Conservation (phyloP, 2,888 invertebrate genomes). For the Nomada flava region DNA sequence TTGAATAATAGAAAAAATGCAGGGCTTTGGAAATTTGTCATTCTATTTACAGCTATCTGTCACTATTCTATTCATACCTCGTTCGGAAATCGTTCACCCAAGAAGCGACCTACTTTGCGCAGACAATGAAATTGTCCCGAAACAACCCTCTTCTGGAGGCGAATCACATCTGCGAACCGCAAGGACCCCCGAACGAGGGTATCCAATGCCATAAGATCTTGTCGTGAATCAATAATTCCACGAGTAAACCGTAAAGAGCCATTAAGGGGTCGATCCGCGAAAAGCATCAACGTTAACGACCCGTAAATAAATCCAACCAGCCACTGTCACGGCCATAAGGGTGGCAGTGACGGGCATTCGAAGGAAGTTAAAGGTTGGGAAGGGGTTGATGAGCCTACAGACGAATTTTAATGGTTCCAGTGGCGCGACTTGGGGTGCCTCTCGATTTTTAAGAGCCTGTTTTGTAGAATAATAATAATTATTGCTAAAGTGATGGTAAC, state of each 20-base stretch:
- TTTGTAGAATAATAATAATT: not conserved
- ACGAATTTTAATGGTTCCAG: not conserved
- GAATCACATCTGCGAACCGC: conserved; percentile 11
- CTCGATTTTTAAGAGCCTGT: not conserved
- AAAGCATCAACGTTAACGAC: conserved; percentile 31
- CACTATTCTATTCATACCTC: not conserved
- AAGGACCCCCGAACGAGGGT: not conserved
- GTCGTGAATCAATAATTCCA: conserved; percentile 42
- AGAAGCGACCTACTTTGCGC: not conserved
- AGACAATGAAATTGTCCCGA: conserved; percentile 15
- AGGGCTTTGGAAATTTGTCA: too few species aligned
- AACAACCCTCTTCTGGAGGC: conserved; percentile 6
- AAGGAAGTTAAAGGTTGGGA: not conserved
- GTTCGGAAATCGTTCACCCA: not conserved
- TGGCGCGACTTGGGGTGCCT: not conserved
- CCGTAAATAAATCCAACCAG: conserved; percentile 29
- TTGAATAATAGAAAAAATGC: too few species aligned
- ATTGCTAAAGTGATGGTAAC: not conserved
- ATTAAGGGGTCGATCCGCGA: conserved; percentile 24
- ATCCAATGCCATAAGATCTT: not conserved
- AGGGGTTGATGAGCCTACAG: conserved; percentile 4
- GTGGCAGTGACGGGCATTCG: not conserved
- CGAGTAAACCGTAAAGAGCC: conserved; percentile 32
- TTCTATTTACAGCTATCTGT: not conserved
- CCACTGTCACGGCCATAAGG: conserved; percentile 11